Base-by-base conservation (phyloP, 2,888 invertebrate species). In the Quadroppia sp. region DNA sequence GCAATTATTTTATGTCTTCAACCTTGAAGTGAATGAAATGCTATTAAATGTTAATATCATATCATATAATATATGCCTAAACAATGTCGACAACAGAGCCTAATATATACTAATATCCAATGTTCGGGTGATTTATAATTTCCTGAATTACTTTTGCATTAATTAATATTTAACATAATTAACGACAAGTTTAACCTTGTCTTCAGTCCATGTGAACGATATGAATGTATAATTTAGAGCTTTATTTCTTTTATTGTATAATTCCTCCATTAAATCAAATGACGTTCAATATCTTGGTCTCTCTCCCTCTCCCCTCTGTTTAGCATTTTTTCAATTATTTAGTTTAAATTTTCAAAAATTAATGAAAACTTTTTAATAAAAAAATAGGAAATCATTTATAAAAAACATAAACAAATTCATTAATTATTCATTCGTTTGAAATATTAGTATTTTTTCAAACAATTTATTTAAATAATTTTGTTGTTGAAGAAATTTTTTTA, bases 11-110 rank as follows among this genome's bases (percentile, higher is more conserved):
- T 42, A 67, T 67, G 67, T 67, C 40, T 67, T 42, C 42, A 67
- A n/a, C 67, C 67, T 67, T 67, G 67, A 67, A 67, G 67, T 23
- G 67, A 67, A 67, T 67, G 40, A n/a, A 67, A 42, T 67, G 67
- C 67, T 42, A 67, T 67, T 67, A 40, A 67, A 67, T 67, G 23
- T 23, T 67, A 67, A 67, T 67, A 30, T 25, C 15, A 9, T 17
- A 53, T 61, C 45, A 17, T 45, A 36, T 36, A 36, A 17, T 45
- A 36, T 36, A 36, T 36, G 36, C 36, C 45, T n/a, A 53, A 1
- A 36, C 36, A 42, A 42, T 36, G 42, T 40, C 67, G 42, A 61
- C 61, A 61, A 30, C 32, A 45, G 30, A 32, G 36, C 23, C 48
- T n/a, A 9, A 48, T 48, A 48, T 48, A 4, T 15, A 48, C 56